Conservation (phyloP, 2,888 invertebrate species). For the Drosophila paranaensis region DNA sequence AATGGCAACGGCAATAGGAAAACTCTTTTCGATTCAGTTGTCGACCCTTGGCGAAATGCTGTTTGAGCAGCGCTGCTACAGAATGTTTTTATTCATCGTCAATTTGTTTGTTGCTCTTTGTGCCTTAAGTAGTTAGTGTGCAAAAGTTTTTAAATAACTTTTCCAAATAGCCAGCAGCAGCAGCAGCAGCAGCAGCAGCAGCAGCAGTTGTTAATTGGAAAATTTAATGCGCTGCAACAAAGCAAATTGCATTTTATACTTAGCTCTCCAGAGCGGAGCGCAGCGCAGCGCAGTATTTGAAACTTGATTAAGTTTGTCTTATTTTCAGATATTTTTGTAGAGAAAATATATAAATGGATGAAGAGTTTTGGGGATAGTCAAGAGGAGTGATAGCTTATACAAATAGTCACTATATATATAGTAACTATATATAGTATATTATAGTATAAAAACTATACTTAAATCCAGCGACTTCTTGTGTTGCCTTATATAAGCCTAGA, state of each 20-base stretch:
- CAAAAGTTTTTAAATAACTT: conserved; percentile 34
- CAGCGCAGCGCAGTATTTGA: background rate
- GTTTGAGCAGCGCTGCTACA: conserved; percentile 11
- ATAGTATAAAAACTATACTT: too few species aligned
- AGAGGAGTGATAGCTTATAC: too few species aligned
- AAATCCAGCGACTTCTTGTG: too few species aligned
- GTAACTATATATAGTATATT: too few species aligned
- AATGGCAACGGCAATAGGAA: conserved; percentile 18
- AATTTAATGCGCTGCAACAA: conserved; percentile 18
- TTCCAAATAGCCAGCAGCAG: conserved; percentile 10
- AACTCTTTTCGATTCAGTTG: conserved; percentile 4
- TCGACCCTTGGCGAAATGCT: conserved; percentile 19
- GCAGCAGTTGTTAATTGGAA: conserved; percentile 18
- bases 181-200: too few species aligned
- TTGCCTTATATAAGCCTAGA: too few species aligned
- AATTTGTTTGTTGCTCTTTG: conserved; percentile 54
- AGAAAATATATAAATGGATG: background rate
- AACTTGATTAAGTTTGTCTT: background rate
- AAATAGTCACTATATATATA: too few species aligned
- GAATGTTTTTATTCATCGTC: conserved; percentile 72
- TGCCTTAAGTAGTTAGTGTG: conserved; percentile 22
- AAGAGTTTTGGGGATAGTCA: background rate
- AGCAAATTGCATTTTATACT: conserved; percentile 8
- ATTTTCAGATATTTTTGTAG: background rate
- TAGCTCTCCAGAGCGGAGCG: background rate